Conservation (phyloP, 2,888 invertebrate genomes). For the Agrotis segetum region DNA sequence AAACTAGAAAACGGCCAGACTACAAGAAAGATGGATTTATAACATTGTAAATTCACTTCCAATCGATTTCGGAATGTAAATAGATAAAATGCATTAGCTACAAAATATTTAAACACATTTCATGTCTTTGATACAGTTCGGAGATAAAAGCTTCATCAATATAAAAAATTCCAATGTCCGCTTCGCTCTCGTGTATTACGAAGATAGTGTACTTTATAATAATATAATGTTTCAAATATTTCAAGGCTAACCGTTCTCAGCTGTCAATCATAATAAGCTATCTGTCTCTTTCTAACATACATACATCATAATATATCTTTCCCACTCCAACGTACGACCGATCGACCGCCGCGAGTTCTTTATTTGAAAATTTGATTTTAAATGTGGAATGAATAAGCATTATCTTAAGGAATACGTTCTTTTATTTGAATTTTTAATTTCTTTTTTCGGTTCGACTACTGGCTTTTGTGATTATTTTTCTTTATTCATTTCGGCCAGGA, state of each 20-base stretch:
- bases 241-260: conserved; percentile 91
- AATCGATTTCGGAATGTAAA: conserved; percentile 50
- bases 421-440: conserved; percentile 90
- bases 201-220: conserved; percentile 91
- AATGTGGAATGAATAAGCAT: conserved; percentile 91
- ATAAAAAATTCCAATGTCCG: conserved; percentile 76
- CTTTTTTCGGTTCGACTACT: conserved; percentile 86
- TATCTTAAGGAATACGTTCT: conserved; percentile 89
- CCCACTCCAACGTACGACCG: conserved; percentile 81
- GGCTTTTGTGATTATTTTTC: conserved; percentile 80
- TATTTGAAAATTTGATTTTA: conserved; percentile 91
- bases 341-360: conserved; percentile 88
- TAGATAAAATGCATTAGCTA: conserved; percentile 55
- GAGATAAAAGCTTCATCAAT: conserved; percentile 57
- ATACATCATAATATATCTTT: conserved; percentile 74
- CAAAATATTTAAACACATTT: conserved; percentile 57
- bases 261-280: conserved; percentile 91
- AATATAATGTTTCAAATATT: conserved; percentile 91
- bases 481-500: conserved; percentile 80
- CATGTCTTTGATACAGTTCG: conserved; percentile 52
- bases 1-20: conserved; percentile 34
- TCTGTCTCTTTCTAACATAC: conserved; percentile 84
- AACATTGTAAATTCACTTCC: conserved; percentile 47
- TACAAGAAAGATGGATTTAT: conserved; percentile 46
- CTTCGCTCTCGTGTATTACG: conserved; percentile 81